These are phyloP conservation scores for Myotis brandtii DNA, from an alignment of 2,113 vertebrate species.

Conservation along the genomic window DNA sequence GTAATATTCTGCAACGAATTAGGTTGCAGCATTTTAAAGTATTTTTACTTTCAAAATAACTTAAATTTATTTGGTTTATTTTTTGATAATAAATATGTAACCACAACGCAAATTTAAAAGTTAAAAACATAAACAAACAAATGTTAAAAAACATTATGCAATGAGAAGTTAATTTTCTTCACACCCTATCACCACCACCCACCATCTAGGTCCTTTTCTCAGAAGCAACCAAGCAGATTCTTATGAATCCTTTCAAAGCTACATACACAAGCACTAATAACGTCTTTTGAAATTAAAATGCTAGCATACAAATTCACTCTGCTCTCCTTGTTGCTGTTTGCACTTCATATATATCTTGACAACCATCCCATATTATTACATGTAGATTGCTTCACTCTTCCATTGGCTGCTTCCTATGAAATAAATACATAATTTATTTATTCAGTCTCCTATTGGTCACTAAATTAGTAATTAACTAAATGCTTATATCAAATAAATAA, in stretches of 20 bases:
- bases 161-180: neutral
- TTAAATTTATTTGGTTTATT: neutral
- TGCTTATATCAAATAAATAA: neutral
- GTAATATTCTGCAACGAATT: neutral
- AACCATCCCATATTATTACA: neutral
- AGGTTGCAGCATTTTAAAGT: neutral
- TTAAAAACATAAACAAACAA: neutral
- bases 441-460: neutral
- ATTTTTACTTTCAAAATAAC: conserved; percentile 14
- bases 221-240: neutral
- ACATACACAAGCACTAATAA: neutral
- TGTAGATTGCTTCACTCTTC: neutral
- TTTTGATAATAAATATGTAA: neutral
- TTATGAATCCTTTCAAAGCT: neutral
- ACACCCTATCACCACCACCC: neutral
- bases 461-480: neutral
- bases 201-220: neutral
- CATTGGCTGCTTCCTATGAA: neutral
- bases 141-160: neutral
- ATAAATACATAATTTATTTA: neutral
- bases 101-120: neutral
- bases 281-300: neutral
- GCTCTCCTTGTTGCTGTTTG: neutral
- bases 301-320: neutral
- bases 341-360: neutral